Conservation (phyloP, 2,888 invertebrate species). For the Nemoura dubitans region DNA sequence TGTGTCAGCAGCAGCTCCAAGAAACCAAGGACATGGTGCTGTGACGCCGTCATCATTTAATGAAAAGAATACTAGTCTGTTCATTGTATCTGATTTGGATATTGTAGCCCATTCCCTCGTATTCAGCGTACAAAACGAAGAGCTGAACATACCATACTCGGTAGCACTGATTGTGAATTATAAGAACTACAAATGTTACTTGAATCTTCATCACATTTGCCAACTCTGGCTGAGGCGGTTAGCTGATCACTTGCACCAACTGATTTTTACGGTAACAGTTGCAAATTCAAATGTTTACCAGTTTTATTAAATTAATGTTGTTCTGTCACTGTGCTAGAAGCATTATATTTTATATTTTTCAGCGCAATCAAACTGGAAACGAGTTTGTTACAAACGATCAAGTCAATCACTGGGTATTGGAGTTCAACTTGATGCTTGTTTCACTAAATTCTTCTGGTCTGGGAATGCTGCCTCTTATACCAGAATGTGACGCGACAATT, state of each 20-base stretch:
- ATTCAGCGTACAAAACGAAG: slow-evolving; percentile 47
- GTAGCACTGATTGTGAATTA: slow-evolving; percentile 49
- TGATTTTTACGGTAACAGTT: slow-evolving; percentile 45
- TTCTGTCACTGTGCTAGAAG: not conserved
- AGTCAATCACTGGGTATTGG: slow-evolving; percentile 49
- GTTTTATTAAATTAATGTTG: too few species aligned
- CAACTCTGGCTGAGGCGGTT: slow-evolving; percentile 50
- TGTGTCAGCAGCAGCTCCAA: slow-evolving; percentile 22
- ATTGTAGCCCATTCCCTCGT: slow-evolving; percentile 50
- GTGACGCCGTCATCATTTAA: not conserved
- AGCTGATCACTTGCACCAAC: slow-evolving; percentile 43
- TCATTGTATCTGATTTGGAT: slow-evolving; percentile 52
- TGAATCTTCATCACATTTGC: slow-evolving; percentile 47
- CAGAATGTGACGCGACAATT: slow-evolving; percentile 26
- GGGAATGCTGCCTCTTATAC: slow-evolving; percentile 30
- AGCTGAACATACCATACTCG: slow-evolving; percentile 48
- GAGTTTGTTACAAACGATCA: slow-evolving; percentile 43
- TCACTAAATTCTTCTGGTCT: slow-evolving; percentile 47
- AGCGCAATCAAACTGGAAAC: slow-evolving; percentile 2
- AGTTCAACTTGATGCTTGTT: slow-evolving; percentile 48
- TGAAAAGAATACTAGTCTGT: slow-evolving; percentile 48
- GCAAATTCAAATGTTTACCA: too few species aligned
- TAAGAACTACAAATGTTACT: slow-evolving; percentile 48
- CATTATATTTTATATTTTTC: slow-evolving; percentile 34
- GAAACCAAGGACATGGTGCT: not conserved